Base-by-base conservation (phyloP, 2,113 vertebrate genomes). In the Scomber colias region DNA sequence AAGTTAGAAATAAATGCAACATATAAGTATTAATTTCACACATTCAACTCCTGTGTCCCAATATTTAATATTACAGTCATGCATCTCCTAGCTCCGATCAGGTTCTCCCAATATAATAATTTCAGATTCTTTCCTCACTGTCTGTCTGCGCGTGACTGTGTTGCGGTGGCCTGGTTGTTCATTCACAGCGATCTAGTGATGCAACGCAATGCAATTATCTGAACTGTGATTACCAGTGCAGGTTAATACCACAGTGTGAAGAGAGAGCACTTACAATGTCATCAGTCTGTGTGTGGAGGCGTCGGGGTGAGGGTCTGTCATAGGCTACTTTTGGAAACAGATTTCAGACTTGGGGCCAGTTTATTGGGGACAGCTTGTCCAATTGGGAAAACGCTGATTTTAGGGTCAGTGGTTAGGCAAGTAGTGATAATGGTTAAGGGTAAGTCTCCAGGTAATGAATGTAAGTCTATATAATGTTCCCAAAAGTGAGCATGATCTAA, bases 211-310 rank as follows among this genome's bases (percentile, higher is more conserved):
- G 77, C 70, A 89, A 65, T 87, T 87, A 87, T 74, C 60, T 49
- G 50, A 72, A 16, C 73, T 68, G 71, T 88, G 77, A 84, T 84
- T 81, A 86, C 30, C 71, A 50, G 73, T 68, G 78, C 55, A 78
- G 70, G 75, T 88, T 79, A 55, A 56, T 50, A 46, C 19, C 57
- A n/a, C 46, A 5, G 77, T 83, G 89, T 60, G 19, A 71, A 71
- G 55, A 60, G 17, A 53, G 40, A 44, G 46, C 49, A 50, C 59
- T 51, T 16, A 15, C 46, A 45, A 13, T 1, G 5, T 72, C 86
- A 84, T 83, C 64, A 68, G 46, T 19, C 19, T 11, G 17, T 51
- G 8, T 16, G 31, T 21, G 21, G 21, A 21, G 21, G 21, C 21
- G 21, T 21, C 21, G 21, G 21, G 21, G 21, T 21, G 21, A 21